Evolutionary conservation across 2,113 vertebrate genomes (phyloP), one percentile per base, ranked within the genome.

Genomic region (Forbesichthys agassizii): DNA sequence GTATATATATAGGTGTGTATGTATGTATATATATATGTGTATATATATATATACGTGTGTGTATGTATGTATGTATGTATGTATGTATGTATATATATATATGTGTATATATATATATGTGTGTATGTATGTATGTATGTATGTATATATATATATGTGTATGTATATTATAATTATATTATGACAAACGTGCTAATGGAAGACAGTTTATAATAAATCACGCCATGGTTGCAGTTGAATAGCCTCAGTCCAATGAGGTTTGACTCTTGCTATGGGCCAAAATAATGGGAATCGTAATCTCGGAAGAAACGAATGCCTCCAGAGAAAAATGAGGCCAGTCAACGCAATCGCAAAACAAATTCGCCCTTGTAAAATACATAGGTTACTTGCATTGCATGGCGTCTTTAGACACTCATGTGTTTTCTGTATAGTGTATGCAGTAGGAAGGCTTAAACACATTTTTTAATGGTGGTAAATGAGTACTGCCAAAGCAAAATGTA

Each of bases 401-500:
- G 80, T 87, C 86, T 89, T 90, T 88, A 80, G 81, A 77, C 87
- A 77, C 76, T 87, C 83, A 0, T 3, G 2, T 33, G 33, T 33
- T 48, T 10, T 70, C 20, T 60, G 46, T 33, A 36, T 70, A 58
- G 54, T 3, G 18, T 52, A 54, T 68, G 67, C 61, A 20, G 52
- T n/a, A 47, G 57, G 16, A 84, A 84, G 83, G 91, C 93, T 94
- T 92, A 92, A 42, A 42, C 36, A 8, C 36, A 91, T 65, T 83
- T 89, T 93, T 94, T 94, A 91, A 92, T 91, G 91, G 87, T 52
- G 73, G 91, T 27, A 91, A 93, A 94, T 90, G 93, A 93, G 93
- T 85, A 90, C 48, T 60, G 56, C 80, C 67, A 61, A 70, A 68
- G 70, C 46, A 64, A 67, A 42, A 18, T 12, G 47, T 55, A 5